Evolutionary conservation across 2,888 invertebrate species (phyloP).

Genomic region (Gandaritis pyraliata): DNA sequence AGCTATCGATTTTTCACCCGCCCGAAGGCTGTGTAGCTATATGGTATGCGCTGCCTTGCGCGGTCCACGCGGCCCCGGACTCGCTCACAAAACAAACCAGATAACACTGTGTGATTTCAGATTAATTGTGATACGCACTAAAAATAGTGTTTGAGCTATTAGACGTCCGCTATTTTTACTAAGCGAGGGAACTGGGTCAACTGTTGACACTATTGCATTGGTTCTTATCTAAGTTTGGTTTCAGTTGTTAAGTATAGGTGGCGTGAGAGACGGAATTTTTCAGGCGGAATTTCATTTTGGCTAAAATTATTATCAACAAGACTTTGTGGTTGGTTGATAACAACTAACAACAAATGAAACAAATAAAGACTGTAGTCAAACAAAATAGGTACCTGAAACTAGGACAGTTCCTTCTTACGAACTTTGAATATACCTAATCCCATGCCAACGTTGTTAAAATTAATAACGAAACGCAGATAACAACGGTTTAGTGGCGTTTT

Average conservation of each 20-base stretch:
- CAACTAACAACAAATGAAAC: too few species aligned
- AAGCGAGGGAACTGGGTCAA: conserved; percentile 77
- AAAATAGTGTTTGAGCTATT: conserved; percentile 82
- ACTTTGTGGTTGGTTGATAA: too few species aligned
- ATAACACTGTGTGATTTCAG: conserved; percentile 68
- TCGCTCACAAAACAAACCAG: conserved; percentile 50
- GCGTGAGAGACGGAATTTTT: conserved; percentile 38
- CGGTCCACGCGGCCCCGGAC: conserved; percentile 47
- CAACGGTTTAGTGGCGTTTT: background rate
- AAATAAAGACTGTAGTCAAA: too few species aligned
- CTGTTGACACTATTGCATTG: conserved; percentile 57
- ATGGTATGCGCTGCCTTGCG: conserved; percentile 59
- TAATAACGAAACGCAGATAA: conserved; percentile 11
- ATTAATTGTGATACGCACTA: conserved; percentile 77
- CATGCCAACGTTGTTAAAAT: background rate
- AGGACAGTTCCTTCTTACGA: too few species aligned
- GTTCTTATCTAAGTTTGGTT: conserved; percentile 52
- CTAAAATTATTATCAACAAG: background rate
- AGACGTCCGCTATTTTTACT: conserved; percentile 81
- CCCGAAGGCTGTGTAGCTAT: conserved; percentile 49
- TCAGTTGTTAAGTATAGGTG: conserved; percentile 49
- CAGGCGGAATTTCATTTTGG: background rate
- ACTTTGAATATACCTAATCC: too few species aligned
- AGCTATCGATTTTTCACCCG: conserved; percentile 55
- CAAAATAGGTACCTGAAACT: too few species aligned